Conservation (phyloP, 30 jellyfish, hydroid and myxozoan genomes). For the Chrysaora quinquecirrha region DNA sequence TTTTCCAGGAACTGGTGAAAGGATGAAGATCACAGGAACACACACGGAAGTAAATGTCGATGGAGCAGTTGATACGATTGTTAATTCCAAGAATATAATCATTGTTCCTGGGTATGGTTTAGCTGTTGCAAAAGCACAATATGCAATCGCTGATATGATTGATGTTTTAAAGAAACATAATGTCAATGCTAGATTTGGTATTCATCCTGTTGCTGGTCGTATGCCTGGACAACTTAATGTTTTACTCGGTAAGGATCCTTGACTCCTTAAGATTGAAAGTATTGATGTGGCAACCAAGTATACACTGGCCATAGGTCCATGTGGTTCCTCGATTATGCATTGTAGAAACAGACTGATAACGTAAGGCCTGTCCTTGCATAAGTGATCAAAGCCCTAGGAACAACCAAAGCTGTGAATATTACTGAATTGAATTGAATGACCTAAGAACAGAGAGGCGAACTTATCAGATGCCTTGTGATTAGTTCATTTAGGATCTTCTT, state of each 20-base stretch:
- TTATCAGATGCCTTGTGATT: too few species aligned
- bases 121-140: slow-evolving; percentile 98
- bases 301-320: too few species aligned
- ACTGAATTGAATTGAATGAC: too few species aligned
- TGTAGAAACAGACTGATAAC: too few species aligned
- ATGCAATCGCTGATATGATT: slow-evolving; percentile 96
- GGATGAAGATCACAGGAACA: slow-evolving; percentile 88
- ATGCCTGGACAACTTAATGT: slow-evolving; percentile 99
- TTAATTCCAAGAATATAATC: slow-evolving; percentile 84
- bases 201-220: slow-evolving; percentile 99
- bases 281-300: too few species aligned
- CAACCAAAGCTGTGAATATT: too few species aligned
- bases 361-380: too few species aligned
- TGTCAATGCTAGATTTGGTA: slow-evolving; percentile 88
- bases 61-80: slow-evolving; percentile 85
- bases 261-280: neutral
- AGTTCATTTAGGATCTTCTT: too few species aligned
- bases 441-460: too few species aligned
- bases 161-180: slow-evolving; percentile 50
- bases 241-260: slow-evolving; percentile 67
- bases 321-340: too few species aligned
- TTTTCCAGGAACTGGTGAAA: slow-evolving; percentile 87
- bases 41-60: slow-evolving; percentile 90
- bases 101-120: slow-evolving; percentile 96
- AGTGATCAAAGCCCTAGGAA: too few species aligned